Percentiles rank a stretch among this genome's conserved stretches.
phyloP scores from a whole-genome alignment of 2,888 invertebrate genomes.

The Parnassius orleans region DNA sequence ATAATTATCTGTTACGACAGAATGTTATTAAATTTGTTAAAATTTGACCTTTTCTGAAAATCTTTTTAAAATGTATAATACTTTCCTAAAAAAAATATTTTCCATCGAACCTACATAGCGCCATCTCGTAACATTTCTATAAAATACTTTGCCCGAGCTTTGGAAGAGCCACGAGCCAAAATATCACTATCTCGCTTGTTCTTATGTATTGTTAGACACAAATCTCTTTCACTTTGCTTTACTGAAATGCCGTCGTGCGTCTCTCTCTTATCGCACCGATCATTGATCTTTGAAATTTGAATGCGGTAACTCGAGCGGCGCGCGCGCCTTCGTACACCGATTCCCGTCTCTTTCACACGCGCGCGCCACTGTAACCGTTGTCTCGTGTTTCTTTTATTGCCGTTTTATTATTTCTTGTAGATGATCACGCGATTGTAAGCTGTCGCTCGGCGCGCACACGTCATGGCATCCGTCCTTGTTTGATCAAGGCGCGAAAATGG shows the following conservation, averaged over 20 bases:
- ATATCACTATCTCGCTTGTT: constrained; percentile 45
- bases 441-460: constrained; percentile 80
- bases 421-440: constrained; percentile 81
- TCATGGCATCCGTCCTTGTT: constrained; percentile 58
- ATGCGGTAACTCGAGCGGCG: constrained; percentile 75
- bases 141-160: constrained; percentile 39
- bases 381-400: constrained; percentile 80
- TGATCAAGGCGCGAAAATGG: constrained; percentile 27
- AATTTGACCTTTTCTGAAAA: too few relatives aligned
- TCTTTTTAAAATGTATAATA: too few relatives aligned
- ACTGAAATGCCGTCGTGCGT: constrained; percentile 56
- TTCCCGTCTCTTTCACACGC: constrained; percentile 65
- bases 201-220: constrained; percentile 31
- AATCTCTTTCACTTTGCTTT: constrained; percentile 46
- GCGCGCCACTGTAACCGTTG: constrained; percentile 61
- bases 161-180: constrained; percentile 71
- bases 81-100: too few relatives aligned
- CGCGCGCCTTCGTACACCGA: constrained; percentile 67
- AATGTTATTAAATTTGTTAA: too few relatives aligned
- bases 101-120: constrained; percentile 35
- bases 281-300: constrained; percentile 80
- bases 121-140: constrained; percentile 53
- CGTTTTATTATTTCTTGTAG: constrained; percentile 82
- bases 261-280: constrained; percentile 74
- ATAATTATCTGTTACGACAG: too few relatives aligned